Percentiles rank a stretch among this genome's conserved stretches.
Evolutionary conservation across 2,888 invertebrate species (phyloP).

Genomic region (Margaritifera margaritifera): DNA sequence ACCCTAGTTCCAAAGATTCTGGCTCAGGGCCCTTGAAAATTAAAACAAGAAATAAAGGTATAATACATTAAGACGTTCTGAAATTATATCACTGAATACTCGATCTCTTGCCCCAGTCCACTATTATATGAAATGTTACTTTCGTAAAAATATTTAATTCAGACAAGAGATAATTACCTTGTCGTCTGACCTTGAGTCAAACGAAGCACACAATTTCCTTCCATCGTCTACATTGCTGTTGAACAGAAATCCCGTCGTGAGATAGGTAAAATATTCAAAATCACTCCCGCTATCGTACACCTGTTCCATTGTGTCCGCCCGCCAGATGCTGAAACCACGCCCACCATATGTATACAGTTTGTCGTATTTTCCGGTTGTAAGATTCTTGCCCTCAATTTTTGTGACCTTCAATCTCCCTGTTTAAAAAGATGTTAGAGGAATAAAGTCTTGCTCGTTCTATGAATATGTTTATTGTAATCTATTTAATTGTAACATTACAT

Average conservation of each 20-base stretch:
- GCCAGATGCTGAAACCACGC: slow-evolving; percentile 44
- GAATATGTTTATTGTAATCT: no score
- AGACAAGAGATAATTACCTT: slow-evolving; percentile 30
- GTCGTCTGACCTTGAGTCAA: slow-evolving; percentile 46
- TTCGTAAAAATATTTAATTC: background rate
- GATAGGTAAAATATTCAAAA: slow-evolving; percentile 23
- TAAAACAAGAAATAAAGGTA: background rate
- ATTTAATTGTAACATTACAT: no score
- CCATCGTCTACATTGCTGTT: slow-evolving; percentile 27
- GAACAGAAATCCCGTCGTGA: slow-evolving; percentile 34
- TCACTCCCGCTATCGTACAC: slow-evolving; percentile 48
- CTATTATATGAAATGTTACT: background rate
- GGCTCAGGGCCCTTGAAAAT: slow-evolving; percentile 51
- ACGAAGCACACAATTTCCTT: slow-evolving; percentile 5
- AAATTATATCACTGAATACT: background rate
- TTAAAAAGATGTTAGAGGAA: background rate
- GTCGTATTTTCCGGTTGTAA: slow-evolving; percentile 33
- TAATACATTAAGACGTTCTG: background rate
- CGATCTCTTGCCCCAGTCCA: background rate
- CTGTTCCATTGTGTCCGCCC: slow-evolving; percentile 33
- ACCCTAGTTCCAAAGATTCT: slow-evolving; percentile 47
- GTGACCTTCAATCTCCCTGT: slow-evolving; percentile 46
- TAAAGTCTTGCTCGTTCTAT: no score
- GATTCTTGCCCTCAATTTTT: slow-evolving; percentile 31
- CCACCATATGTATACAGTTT: slow-evolving; percentile 45